Conservation (phyloP, 1,140 invertebrate genomes). For the Potamilus streckersoni region DNA sequence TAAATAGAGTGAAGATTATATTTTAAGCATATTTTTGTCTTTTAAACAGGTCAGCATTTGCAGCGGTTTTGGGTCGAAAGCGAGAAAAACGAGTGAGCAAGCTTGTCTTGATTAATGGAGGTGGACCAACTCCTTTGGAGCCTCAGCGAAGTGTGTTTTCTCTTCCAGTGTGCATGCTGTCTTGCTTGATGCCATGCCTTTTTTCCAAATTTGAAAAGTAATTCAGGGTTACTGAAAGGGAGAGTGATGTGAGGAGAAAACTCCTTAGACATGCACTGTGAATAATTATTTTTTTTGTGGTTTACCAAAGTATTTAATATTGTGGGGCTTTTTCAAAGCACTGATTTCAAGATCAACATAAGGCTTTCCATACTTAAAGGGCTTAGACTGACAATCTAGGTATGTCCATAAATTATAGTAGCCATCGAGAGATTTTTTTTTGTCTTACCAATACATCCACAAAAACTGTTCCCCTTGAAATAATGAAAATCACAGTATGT, state of each 20-base stretch:
- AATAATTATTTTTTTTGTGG: too few relatives aligned
- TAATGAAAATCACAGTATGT: too few relatives aligned
- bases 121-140: slow-evolving; percentile 78
- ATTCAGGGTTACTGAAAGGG: slow-evolving; percentile 11
- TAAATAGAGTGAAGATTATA: too few relatives aligned
- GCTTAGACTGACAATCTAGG: too few relatives aligned
- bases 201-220: slow-evolving; percentile 66
- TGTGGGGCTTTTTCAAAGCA: too few relatives aligned
- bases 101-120: slow-evolving; percentile 78
- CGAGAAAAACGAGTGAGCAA: slow-evolving; percentile 75
- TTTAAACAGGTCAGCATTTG: slow-evolving; percentile 76
- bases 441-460: too few relatives aligned
- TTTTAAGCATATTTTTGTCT: background rate
- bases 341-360: too few relatives aligned
- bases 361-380: too few relatives aligned
- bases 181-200: slow-evolving; percentile 67
- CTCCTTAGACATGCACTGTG: background rate
- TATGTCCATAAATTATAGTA: too few relatives aligned
- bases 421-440: too few relatives aligned
- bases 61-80: slow-evolving; percentile 75
- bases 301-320: too few relatives aligned
- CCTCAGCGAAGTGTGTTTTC: slow-evolving; percentile 72
- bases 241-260: background rate
- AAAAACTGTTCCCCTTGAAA: too few relatives aligned
- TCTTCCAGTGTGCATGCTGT: slow-evolving; percentile 63